Evolutionary conservation across 2,113 vertebrate species (phyloP), one percentile per base, ranked within the genome.

Genomic region (Eulemur macaco): DNA sequence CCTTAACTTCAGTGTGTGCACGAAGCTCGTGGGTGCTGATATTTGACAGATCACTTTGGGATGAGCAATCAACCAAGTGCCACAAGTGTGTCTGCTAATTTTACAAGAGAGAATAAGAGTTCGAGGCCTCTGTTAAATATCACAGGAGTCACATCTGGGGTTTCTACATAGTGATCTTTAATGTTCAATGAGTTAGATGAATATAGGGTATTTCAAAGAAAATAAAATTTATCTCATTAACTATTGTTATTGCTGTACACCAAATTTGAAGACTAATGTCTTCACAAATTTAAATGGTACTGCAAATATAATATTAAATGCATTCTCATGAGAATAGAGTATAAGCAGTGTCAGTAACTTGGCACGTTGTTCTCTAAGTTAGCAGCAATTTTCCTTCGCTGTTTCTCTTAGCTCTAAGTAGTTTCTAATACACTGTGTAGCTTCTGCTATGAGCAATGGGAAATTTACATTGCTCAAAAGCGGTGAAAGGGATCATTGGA

Each of bases 31-130:
- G 91, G 94, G 88, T 91, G n/a, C 39, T 6, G 54, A 21, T 87
- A 84, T 77, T 39, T 77, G 91, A 96, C 89, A 87, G 95, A 60
- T 89, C 83, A 68, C 47, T 93, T 74, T 81, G 91, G 64, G 91
- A 42, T 27, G 52, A 56, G 52, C 58, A 63, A 73, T 81, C 83
- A 95, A 31, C n/a, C 8, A 47, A 42, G 64, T 0, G 0, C n/a
- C 39, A 37, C 47, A 52, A 94, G 68, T 42, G 37, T 78, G 42
- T 42, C 91, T 73, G 50, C 82, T 77, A 42, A 86, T 92, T 96
- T 96, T 86, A 20, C 81, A 80, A 85, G 93, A 60, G 94, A 10
- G 56, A 81, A 60, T 58, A 77, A n/a, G 80, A 92, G 11, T 29
- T 77, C 25, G 39, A 80, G 45, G 39, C 9, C 17, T 80, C 39